Evolutionary conservation across 1,140 invertebrate genomes (phyloP), one percentile per base, ranked within the genome.

Genomic region (Camponotus pennsylvanicus): DNA sequence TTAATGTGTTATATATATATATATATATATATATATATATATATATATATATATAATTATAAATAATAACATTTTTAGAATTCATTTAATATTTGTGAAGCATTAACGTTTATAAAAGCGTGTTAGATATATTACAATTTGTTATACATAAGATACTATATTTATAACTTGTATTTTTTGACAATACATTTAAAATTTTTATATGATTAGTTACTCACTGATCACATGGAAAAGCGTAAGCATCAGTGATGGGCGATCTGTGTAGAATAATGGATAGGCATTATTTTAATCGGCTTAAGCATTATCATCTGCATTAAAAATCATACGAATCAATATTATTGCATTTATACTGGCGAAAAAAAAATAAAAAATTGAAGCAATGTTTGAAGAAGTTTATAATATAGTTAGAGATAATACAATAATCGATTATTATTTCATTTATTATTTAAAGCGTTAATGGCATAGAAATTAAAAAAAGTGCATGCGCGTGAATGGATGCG

Each of bases 201-300:
- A 70, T 15, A 61, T 71, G 27, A 2, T 80, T 55, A 79, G 15
- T 95, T 94, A 97, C 97, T 97, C 96, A 97, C 96, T 97, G 96
- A 95, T 96, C 95, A 93, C 96, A 97, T 92, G 96, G 95, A 93
- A 96, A 96, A 93, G 95, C 96, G 95, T 96, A 97, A 95, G 95
- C 95, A 90, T 96, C 96, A 93, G 95, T 94, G 92, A 96, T 94
- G 88, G 95, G 93, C 92, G 95, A 96, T 95, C 96, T 97, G 95
- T 94, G 92, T 93, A 92, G 49, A 84, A 84, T 57, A 66, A 89
- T 57, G 64, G 34, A 55, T 73, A 52, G 57, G 78, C 13, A n/a
- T 80, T 69, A 40, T 52, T 49, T 66, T 52, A 69, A 42, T 85
- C 18, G 13, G 34, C 0, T 78, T 59, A 34, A 7, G 27, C 27